Conservation (phyloP, 2,113 vertebrate genomes). For the Murina feae region DNA sequence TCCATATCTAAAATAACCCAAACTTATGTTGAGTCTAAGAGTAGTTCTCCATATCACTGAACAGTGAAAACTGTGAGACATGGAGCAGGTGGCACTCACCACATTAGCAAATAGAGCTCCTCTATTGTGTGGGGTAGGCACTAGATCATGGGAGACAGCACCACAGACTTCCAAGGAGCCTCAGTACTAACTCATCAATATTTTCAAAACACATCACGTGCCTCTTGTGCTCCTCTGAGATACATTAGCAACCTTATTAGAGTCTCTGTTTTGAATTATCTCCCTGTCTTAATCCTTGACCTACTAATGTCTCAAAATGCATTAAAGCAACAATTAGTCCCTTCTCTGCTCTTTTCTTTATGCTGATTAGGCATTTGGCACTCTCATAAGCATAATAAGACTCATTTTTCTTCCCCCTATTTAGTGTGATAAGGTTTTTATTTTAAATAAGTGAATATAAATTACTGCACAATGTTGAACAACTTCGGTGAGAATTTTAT, state of each 20-base stretch:
- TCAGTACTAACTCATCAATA: not conserved
- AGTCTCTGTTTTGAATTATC: slow-evolving; percentile 45
- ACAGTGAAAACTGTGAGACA: not conserved
- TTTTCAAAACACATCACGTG: slow-evolving; percentile 31
- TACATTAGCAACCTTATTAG: slow-evolving; percentile 14
- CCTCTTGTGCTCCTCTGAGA: slow-evolving; percentile 16
- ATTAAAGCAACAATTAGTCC: slow-evolving; percentile 47
- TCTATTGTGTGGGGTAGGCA: not conserved
- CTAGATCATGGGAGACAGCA: not conserved
- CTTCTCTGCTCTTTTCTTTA: not conserved
- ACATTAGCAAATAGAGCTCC: not conserved
- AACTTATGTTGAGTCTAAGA: not conserved
- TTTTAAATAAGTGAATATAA: slow-evolving; percentile 41
- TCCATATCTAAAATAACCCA: not conserved
- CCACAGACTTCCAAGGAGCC: not conserved
- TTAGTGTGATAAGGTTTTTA: slow-evolving; percentile 13
- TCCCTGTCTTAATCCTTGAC: slow-evolving; percentile 55
- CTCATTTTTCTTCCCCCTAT: slow-evolving; percentile 41
- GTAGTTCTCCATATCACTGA: not conserved
- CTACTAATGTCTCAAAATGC: slow-evolving; percentile 46
- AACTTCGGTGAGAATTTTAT: not conserved
- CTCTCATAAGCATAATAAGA: slow-evolving; percentile 9
- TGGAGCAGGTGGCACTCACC: not conserved
- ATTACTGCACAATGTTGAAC: not conserved
- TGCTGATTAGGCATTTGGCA: slow-evolving; percentile 33